Base-by-base conservation (phyloP, 2,888 invertebrate genomes). In the Cyclophora punctaria region DNA sequence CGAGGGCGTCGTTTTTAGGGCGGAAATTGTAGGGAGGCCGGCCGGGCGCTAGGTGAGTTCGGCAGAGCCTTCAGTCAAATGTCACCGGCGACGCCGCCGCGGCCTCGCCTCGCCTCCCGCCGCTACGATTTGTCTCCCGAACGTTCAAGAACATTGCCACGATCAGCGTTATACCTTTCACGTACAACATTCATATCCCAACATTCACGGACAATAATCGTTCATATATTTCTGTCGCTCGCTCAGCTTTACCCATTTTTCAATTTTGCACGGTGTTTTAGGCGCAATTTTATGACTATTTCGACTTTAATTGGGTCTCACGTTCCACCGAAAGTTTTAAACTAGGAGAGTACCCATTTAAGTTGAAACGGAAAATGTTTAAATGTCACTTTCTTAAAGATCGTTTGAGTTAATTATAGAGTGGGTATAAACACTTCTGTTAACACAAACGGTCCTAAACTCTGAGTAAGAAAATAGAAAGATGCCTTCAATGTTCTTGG, bases 1-100 rank as follows among this genome's bases (percentile, higher is more conserved):
- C 76, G 66, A 69, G 76, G 77, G 75, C 71, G 73, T 75, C 73
- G 68, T 81, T 80, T 69, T 57, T 67, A 66, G 67, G 69, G 71
- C 78, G 78, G 76, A 78, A 79, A 81, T 79, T 77, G 72, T 69
- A 67, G 71, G 66, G 69, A 71, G 69, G 65, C 64, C 65, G 66
- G 62, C 66, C 68, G 62, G 58, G 67, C 63, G 68, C 63, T 68
- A 75, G 73, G 75, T 76, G 69, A 67, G 63, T 71, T 71, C 66
- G 73, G 64, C 69, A 55, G 68, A 70, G 67, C 68, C 66, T 69
- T 75, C 75, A 71, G 73, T 72, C 75, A 75, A 76, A 77, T 78
- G 76, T 77, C 77, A 72, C 68, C 61, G 70, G 68, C 73, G 73
- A 75, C 71, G 71, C 70, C 67, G 58, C 69, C 71, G 71, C 71